These are phyloP conservation scores for Pelmatolapia mariae DNA, from an alignment of 2,113 vertebrate species.

Conservation along the genomic window DNA sequence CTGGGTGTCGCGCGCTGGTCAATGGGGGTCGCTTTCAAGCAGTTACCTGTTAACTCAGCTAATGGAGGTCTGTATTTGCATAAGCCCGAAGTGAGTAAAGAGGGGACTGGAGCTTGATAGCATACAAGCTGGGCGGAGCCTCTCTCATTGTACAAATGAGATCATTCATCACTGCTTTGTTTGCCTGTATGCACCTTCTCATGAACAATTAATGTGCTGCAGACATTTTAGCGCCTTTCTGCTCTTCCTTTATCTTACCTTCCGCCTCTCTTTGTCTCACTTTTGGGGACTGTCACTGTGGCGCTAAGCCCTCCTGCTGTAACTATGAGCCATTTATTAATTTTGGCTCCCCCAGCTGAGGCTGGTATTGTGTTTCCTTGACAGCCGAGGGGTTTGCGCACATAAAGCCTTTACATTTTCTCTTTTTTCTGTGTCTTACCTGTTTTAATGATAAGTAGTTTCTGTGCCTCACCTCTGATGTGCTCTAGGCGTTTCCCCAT, in stretches of 20 bases:
- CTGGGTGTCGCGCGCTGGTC: constrained; percentile 5
- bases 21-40: constrained; percentile 46
- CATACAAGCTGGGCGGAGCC: constrained; percentile 46
- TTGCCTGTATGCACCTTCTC: constrained; percentile 70
- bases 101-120: not conserved
- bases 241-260: constrained; percentile 48
- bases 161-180: constrained; percentile 73
- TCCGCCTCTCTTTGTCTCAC: constrained; percentile 58
- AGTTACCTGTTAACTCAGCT: constrained; percentile 60
- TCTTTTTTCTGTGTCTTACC: not conserved
- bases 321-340: constrained; percentile 42
- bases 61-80: constrained; percentile 60
- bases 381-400: constrained; percentile 5
- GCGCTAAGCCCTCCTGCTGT: not conserved
- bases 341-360: constrained; percentile 9
- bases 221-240: constrained; percentile 42
- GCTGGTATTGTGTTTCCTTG: constrained; percentile 1
- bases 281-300: constrained; percentile 30
- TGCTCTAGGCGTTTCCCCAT: not conserved
- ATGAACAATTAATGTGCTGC: constrained; percentile 73
- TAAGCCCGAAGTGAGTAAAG: constrained; percentile 37
- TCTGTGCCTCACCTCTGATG: not conserved
- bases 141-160: constrained; percentile 71
- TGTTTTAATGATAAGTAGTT: constrained; percentile 21
- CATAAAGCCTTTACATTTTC: constrained; percentile 10